Conservation (phyloP, 2,888 invertebrate genomes). For the Pseudanteris insignis region DNA sequence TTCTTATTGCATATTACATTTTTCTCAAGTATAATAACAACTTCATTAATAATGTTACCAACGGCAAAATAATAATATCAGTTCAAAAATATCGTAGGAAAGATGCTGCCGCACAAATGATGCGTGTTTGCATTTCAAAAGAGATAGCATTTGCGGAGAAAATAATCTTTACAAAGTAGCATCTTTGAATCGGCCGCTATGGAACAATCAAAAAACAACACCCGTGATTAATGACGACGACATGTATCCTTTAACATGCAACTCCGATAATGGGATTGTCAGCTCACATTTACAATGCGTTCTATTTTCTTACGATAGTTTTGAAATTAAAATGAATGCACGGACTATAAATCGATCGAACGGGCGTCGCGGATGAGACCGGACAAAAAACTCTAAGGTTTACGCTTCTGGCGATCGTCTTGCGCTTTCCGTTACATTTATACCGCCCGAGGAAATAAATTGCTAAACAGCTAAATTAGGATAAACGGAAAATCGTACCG, state of each 20-base stretch:
- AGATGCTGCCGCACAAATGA: too few relatives aligned
- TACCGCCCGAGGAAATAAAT: conserved; percentile 5
- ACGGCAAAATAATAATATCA: too few relatives aligned
- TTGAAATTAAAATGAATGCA: conserved; percentile 30
- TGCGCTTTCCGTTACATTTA: conserved; percentile 14
- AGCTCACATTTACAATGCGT: conserved; percentile 30
- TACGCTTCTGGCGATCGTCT: conserved; percentile 18
- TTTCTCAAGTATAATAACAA: too few relatives aligned
- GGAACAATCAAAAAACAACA: neutral
- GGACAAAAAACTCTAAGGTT: conserved; percentile 18
- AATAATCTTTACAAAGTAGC: neutral
- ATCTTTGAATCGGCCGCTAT: too few relatives aligned
- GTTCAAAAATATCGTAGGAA: too few relatives aligned
- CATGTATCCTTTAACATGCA: conserved; percentile 15
- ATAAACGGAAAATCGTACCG: conserved; percentile 4
- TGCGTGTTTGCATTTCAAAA: too few relatives aligned
- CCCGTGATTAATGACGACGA: conserved; percentile 27
- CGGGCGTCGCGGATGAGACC: conserved; percentile 9
- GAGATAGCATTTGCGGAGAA: neutral
- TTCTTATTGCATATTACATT: too few relatives aligned
- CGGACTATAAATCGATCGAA: conserved; percentile 23
- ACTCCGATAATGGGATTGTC: conserved; percentile 28
- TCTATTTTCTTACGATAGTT: conserved; percentile 34
- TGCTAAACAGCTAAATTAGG: conserved; percentile 7
- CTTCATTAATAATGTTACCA: too few relatives aligned